Conservation (phyloP, 2,113 vertebrate species). For the Bambusicola thoracicus region DNA sequence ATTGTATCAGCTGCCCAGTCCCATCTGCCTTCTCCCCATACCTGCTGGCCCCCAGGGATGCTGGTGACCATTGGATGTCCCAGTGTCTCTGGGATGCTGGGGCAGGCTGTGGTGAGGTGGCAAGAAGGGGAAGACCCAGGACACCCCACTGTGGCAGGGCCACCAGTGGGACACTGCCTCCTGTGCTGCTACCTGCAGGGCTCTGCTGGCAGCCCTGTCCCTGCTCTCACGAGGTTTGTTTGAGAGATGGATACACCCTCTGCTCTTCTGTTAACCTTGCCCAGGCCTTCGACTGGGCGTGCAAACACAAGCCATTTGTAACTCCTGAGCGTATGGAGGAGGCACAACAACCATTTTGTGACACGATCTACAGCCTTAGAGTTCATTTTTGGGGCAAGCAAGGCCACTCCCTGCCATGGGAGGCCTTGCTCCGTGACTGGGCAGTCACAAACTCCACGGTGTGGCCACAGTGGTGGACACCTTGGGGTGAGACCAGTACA, state of each 20-base stretch:
- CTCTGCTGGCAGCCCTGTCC: not conserved
- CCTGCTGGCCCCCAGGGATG: not conserved
- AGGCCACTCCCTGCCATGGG: accelerated
- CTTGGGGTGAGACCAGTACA: not conserved
- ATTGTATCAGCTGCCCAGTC: not conserved
- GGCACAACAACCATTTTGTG: not conserved
- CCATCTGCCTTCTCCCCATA: not conserved
- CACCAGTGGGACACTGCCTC: not conserved
- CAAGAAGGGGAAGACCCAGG: not conserved
- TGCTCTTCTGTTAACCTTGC: not conserved
- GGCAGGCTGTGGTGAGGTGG: accelerated
- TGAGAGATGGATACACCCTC: not conserved
- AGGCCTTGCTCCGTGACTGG: not conserved
- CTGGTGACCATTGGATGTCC: not conserved
- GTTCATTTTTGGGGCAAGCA: not conserved
- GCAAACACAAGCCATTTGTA: not conserved
- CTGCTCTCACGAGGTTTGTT: not conserved
- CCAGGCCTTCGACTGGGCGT: not conserved
- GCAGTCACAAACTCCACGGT: not conserved
- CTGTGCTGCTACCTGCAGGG: not conserved
- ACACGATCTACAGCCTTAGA: not conserved
- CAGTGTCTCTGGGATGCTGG: not conserved
- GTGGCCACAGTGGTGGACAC: accelerated
- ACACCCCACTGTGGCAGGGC: not conserved
- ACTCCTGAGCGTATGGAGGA: not conserved